A percentile compares a stretch with the other conserved stretches of the same genome.
phyloP scores from a whole-genome alignment of 2,113 vertebrate species.

The Sterna hirundo region DNA sequence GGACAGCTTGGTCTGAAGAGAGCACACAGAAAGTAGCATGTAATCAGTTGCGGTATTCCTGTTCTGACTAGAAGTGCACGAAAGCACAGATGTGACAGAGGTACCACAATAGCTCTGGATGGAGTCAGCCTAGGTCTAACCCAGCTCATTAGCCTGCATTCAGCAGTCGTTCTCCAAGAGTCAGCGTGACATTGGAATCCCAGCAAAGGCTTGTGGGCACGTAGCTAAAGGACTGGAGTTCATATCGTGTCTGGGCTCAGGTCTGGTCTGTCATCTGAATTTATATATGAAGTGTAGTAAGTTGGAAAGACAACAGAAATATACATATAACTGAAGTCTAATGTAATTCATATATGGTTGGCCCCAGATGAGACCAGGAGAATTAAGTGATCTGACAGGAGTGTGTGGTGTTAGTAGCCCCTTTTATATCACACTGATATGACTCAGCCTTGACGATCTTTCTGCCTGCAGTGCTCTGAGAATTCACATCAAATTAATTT shows the following conservation, averaged over 20 bases:
- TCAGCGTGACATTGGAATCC: not conserved
- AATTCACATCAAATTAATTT: not conserved
- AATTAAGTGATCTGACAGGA: not conserved
- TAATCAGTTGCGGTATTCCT: not conserved
- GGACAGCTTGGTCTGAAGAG: not conserved
- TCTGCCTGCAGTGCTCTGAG: not conserved
- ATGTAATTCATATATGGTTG: not conserved
- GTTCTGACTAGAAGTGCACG: not conserved
- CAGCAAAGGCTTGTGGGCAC: not conserved
- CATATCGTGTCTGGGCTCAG: not conserved
- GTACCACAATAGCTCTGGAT: not conserved
- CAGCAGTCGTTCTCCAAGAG: not conserved
- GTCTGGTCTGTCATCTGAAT: not conserved
- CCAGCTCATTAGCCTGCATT: not conserved
- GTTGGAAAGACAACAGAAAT: not conserved
- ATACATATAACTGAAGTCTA: not conserved
- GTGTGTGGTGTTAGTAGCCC: not conserved
- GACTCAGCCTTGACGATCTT: not conserved
- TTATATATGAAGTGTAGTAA: not conserved
- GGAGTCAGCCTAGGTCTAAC: not conserved
- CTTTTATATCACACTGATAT: not conserved
- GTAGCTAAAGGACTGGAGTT: not conserved
- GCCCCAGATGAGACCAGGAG: not conserved
- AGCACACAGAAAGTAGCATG: not conserved
- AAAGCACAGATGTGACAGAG: not conserved